phyloP scores from a whole-genome alignment of 2,113 vertebrate genomes.

The Pollimyrus isidori region DNA sequence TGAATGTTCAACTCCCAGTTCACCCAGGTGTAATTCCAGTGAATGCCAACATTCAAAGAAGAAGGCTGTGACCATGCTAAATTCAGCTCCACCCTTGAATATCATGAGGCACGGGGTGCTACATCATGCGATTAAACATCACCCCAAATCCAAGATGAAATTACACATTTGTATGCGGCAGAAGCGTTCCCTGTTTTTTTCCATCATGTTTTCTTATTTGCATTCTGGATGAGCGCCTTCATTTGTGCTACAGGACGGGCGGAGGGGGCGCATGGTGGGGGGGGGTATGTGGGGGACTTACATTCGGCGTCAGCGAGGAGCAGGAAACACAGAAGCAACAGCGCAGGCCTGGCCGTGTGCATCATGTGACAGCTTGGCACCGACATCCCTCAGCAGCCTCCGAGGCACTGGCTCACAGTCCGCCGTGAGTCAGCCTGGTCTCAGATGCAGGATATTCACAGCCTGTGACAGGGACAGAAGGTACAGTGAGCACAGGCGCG shows the following conservation, averaged over 20 bases:
- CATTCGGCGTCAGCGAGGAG: slow-evolving; percentile 79
- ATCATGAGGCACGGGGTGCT: not conserved
- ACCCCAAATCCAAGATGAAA: not conserved
- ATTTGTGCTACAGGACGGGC: not conserved
- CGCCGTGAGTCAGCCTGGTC: slow-evolving; percentile 69
- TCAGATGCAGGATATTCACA: slow-evolving; percentile 84
- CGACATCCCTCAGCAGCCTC: slow-evolving; percentile 74
- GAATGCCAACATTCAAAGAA: not conserved
- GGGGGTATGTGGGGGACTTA: slow-evolving; percentile 57
- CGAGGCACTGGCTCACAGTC: slow-evolving; percentile 74
- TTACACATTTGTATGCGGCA: not conserved
- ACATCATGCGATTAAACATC: not conserved
- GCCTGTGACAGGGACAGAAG: slow-evolving; percentile 61
- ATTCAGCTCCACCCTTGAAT: not conserved
- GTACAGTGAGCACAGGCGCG: slow-evolving; percentile 58
- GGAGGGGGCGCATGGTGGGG: not conserved
- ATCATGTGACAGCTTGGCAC: slow-evolving; percentile 82
- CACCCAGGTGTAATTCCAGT: not conserved
- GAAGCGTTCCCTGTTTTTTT: not conserved
- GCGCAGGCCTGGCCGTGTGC: slow-evolving; percentile 68
- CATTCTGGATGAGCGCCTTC: not conserved
- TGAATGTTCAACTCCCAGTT: not conserved
- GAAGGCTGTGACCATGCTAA: not conserved
- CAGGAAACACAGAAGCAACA: slow-evolving; percentile 75
- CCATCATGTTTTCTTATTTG: not conserved